Percentiles rank a stretch among this genome's conserved stretches.
Evolutionary conservation across 1,140 invertebrate genomes (phyloP).

Genomic region (Cheumatopsyche charites): DNA sequence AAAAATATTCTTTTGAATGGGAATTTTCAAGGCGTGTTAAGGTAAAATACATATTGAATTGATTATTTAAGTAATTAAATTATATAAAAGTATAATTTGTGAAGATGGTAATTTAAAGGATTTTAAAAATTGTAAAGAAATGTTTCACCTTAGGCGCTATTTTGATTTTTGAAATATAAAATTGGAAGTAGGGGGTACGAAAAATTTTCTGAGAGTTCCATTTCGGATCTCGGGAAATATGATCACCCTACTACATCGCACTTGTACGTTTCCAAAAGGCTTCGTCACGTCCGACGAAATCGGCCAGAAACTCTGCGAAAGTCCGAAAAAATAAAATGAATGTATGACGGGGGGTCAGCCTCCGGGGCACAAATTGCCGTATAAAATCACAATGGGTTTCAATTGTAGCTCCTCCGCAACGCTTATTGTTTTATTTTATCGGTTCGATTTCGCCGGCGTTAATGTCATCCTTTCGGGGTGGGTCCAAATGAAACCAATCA

Average conservation of each 20-base stretch:
- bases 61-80: no score
- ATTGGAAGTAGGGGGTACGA: no score
- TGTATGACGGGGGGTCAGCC: not conserved
- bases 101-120: no score
- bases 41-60: no score
- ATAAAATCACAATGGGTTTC: constrained; percentile 37
- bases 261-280: not conserved
- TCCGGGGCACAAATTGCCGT: constrained; percentile 28
- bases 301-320: not conserved
- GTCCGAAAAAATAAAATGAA: not conserved
- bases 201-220: no score
- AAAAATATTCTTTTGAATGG: no score
- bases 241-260: not conserved
- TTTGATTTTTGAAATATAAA: no score
- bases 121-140: no score
- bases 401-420: constrained; percentile 3
- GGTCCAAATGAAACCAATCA: constrained; percentile 34
- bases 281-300: no score
- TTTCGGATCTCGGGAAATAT: not conserved
- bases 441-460: constrained; percentile 5
- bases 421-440: constrained; percentile 34
- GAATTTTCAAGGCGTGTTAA: no score
- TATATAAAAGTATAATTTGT: no score
- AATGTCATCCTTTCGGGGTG: constrained; percentile 18
- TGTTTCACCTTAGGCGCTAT: no score